Evolutionary conservation across 2,797 vertebrate genomes (phyloP).

Genomic region (Phyllotis vaccarum): DNA sequence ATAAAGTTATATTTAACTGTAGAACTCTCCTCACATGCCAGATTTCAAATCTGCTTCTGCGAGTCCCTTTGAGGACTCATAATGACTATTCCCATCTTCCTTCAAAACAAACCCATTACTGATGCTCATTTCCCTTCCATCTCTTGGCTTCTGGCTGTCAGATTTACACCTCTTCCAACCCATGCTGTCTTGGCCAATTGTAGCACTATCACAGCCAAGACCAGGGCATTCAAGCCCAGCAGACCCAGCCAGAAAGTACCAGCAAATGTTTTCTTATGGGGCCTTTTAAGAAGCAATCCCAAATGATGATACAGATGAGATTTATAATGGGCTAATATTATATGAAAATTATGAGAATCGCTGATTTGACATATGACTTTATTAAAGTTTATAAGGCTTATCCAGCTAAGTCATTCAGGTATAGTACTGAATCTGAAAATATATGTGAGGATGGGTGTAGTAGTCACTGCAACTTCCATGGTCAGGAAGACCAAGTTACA

Average conservation of each 20-base stretch:
- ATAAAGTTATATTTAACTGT: conserved; percentile 75
- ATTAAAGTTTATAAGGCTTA: neutral
- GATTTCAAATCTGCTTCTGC: conserved; percentile 72
- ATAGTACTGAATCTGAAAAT: neutral
- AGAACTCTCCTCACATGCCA: conserved; percentile 59
- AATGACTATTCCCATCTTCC: conserved; percentile 65
- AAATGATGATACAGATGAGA: conserved; percentile 34
- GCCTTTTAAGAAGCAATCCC: conserved; percentile 49
- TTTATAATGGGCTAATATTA: conserved; percentile 51
- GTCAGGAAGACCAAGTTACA: neutral
- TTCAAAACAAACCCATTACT: conserved; percentile 76
- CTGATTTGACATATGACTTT: conserved; percentile 22
- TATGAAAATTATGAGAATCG: conserved; percentile 48
- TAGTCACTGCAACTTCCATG: neutral
- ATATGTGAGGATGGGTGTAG: neutral
- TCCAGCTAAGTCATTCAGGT: conserved; percentile 18
- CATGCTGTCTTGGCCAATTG: conserved; percentile 65
- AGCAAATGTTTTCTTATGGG: conserved; percentile 66
- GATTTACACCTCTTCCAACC: conserved; percentile 72
- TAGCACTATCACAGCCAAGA: conserved; percentile 72
- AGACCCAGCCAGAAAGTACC: conserved; percentile 58
- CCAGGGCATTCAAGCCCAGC: neutral
- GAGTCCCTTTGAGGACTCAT: conserved; percentile 68
- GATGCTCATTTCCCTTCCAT: conserved; percentile 73
- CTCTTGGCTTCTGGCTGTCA: conserved; percentile 72